A percentile compares a stretch with the other conserved stretches of the same genome.
Conservation (phyloP, 1,140 invertebrate species). For the Aphelinus certus region DNA sequence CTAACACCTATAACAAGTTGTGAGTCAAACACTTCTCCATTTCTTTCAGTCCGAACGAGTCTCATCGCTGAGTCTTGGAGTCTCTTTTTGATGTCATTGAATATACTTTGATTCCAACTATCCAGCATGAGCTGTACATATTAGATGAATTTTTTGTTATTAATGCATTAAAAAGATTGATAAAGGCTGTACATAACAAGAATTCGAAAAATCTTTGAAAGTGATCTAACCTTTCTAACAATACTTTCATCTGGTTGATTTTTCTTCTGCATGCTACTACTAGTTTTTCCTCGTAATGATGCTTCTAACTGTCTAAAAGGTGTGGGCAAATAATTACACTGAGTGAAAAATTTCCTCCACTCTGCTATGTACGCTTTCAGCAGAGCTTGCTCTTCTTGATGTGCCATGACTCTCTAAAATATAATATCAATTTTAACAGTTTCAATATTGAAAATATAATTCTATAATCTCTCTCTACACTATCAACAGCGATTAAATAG, state of each 20-base stretch:
- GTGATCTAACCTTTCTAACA: constrained; percentile 76
- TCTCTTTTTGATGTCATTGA: constrained; percentile 92
- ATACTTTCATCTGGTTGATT: constrained; percentile 86
- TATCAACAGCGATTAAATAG: too few species aligned
- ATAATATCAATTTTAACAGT: too few species aligned
- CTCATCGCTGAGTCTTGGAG: constrained; percentile 98
- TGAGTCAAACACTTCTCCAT: constrained; percentile 97
- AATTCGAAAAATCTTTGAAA: constrained; percentile 5
- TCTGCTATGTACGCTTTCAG: constrained; percentile 96
- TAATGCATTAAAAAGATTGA: constrained; percentile 13
- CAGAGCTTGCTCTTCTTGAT: constrained; percentile 93
- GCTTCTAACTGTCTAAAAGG: constrained; percentile 94
- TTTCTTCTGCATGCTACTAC: constrained; percentile 74
- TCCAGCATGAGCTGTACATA: constrained; percentile 88
- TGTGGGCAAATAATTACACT: constrained; percentile 95
- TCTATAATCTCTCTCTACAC: constrained; percentile 9
- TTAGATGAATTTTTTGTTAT: constrained; percentile 15
- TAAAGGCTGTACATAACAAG: too few species aligned
- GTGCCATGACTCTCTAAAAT: constrained; percentile 80
- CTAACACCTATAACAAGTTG: constrained; percentile 96
- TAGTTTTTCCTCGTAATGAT: constrained; percentile 74
- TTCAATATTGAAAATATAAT: neutral
- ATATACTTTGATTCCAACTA: constrained; percentile 98
- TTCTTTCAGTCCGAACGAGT: constrained; percentile 93
- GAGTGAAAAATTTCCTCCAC: constrained; percentile 98